Percentiles rank a stretch among this genome's conserved stretches.
Evolutionary conservation across 2,888 invertebrate genomes (phyloP).

Genomic region (Kryphioiulus occultus): DNA sequence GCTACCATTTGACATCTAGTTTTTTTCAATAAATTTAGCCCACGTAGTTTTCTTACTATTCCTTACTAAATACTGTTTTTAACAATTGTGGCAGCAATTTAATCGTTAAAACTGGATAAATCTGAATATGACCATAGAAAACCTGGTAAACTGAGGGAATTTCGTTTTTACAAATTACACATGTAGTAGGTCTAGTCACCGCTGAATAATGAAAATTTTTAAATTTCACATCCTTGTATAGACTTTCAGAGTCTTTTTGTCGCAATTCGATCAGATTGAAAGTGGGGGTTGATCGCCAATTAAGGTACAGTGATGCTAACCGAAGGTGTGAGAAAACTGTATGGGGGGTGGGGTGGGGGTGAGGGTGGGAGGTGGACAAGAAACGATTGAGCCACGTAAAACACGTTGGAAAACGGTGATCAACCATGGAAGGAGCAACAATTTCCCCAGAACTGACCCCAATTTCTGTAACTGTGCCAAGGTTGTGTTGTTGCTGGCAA

Average conservation of each 20-base stretch:
- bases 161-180: too few relatives aligned
- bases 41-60: too few relatives aligned
- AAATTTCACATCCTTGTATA: neutral
- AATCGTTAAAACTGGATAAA: too few relatives aligned
- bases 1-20: too few relatives aligned
- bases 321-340: neutral
- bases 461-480: slow-evolving; percentile 42
- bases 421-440: slow-evolving; percentile 14
- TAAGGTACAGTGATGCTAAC: neutral
- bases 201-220: neutral
- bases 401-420: neutral
- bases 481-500: slow-evolving; percentile 13
- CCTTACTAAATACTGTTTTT: too few relatives aligned
- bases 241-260: neutral
- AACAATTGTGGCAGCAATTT: too few relatives aligned
- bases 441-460: slow-evolving; percentile 41
- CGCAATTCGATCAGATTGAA: neutral
- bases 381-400: neutral
- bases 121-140: too few relatives aligned
- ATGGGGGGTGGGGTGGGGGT: neutral
- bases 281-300: slow-evolving; percentile 16
- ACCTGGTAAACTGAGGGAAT: too few relatives aligned
- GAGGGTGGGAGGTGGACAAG: neutral
- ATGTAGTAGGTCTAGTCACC: too few relatives aligned
- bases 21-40: too few relatives aligned